Base-by-base conservation (phyloP, 2,113 vertebrate species). In the Chloropsis cyanopogon region DNA sequence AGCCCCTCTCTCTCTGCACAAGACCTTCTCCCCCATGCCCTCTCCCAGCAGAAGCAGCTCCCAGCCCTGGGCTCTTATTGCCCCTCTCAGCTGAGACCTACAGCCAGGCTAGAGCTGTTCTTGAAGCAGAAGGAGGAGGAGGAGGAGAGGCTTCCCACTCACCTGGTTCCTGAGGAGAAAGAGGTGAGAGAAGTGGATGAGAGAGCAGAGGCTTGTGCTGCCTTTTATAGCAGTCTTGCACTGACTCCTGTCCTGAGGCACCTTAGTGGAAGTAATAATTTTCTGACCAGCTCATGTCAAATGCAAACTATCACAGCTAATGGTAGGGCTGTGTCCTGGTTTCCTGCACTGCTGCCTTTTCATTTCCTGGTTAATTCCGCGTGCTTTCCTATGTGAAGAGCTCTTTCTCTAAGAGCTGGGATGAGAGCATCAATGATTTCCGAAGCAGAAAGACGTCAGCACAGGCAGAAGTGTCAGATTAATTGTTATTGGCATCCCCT, bases 1-100 rank as follows among this genome's bases (percentile, higher is more conserved):
- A 65, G 7, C 41, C 21, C 33, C 39, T 64, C 39, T 42, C 28
- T 42, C 20, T 42, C 39, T 64, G 28, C 56, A 42, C 60, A 42
- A 41, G 42, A 66, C 31, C 64, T n/a, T 46, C 42, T 66, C 31
- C 46, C 22, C 64, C 22, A 31, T 47, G 11, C 8, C 15, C 42
- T 46, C 22, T 66, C 22, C 64, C 64, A 25, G 56, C 2, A 0
- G 33, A 6, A 3, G 63, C 64, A 46, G 31, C 42, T 46, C 22
- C 42, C 23, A n/a, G 16, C 8, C 42, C 42, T 25, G 22, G 1
- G 4, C 31, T 25, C 2, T 4, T 0, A 6, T 1, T 35, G 33
- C 56, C 33, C 24, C 33, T 35, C 9, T 49, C 20, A 18, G 14
- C 14, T 54, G 44, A 61, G 23, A 72, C 4, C 4, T 25, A 1